Evolutionary conservation across 2,888 invertebrate genomes (phyloP).

Genomic region (Troilus luridus): DNA sequence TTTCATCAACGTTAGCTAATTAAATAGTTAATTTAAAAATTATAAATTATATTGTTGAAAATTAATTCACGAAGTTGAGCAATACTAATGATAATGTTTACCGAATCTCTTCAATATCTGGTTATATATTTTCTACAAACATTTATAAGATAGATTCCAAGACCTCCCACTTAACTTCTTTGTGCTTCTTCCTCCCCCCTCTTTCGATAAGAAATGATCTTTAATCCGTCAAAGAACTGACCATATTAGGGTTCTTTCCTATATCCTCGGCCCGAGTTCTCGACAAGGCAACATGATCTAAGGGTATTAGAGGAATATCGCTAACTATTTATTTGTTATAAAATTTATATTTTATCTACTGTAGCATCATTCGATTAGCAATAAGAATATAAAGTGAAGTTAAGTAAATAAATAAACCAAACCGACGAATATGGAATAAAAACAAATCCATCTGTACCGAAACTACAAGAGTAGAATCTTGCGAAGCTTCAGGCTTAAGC

Average conservation of each 20-base stretch:
- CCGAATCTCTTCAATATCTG: not conserved
- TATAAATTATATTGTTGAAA: too few species aligned
- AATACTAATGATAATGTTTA: not conserved
- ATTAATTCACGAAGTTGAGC: too few species aligned
- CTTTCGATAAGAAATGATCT: not conserved
- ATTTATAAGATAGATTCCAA: not conserved
- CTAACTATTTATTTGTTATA: not conserved
- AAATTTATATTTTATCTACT: not conserved
- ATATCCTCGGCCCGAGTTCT: not conserved
- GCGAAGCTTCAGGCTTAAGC: too few species aligned
- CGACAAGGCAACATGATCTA: not conserved
- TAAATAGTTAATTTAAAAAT: too few species aligned
- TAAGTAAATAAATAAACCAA: too few species aligned
- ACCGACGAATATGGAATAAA: too few species aligned
- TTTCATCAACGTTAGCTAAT: too few species aligned
- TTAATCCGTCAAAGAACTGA: constrained; percentile 22
- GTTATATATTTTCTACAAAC: not conserved
- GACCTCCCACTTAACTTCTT: not conserved
- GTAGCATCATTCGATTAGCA: too few species aligned
- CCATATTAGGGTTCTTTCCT: not conserved
- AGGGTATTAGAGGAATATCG: not conserved
- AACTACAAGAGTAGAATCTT: too few species aligned
- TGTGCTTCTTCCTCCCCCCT: not conserved
- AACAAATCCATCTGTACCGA: too few species aligned
- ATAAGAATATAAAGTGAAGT: too few species aligned